Evolutionary conservation across 1,140 invertebrate genomes (phyloP).

Genomic region (Lepidurus packardi): DNA sequence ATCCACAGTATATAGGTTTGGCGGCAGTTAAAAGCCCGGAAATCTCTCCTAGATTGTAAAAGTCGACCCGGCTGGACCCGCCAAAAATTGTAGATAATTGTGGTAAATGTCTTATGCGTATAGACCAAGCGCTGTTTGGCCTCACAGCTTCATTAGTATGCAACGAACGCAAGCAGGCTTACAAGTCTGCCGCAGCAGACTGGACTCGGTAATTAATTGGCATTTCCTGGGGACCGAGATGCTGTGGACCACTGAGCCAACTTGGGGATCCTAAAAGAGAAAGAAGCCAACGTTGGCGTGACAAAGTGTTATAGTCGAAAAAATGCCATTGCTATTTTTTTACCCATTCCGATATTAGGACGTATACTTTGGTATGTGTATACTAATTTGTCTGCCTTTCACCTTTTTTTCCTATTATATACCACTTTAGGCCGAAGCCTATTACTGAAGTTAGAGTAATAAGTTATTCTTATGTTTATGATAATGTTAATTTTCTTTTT

Average conservation of each 20-base stretch:
- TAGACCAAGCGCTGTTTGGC: neutral
- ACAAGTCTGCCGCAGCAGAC: neutral
- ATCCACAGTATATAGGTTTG: neutral
- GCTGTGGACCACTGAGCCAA: neutral
- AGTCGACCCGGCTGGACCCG: neutral
- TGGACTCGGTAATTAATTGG: slow-evolving; percentile 9
- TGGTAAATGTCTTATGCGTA: slow-evolving; percentile 3
- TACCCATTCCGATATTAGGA: neutral
- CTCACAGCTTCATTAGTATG: slow-evolving; percentile 2
- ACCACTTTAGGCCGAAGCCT: too few species aligned
- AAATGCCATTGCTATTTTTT: slow-evolving; percentile 14
- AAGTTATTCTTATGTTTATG: neutral
- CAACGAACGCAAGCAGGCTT: neutral
- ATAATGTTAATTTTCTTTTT: neutral
- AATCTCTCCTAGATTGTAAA: neutral
- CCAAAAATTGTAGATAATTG: neutral
- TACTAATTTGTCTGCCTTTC: slow-evolving; percentile 13
- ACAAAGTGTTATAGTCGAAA: slow-evolving; percentile 13
- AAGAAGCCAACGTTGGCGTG: neutral
- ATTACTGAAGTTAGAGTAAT: too few species aligned
- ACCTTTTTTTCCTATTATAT: too few species aligned
- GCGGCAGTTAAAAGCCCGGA: neutral
- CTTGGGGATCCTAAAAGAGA: neutral
- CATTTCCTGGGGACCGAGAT: neutral
- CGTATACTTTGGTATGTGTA: neutral